phyloP scores from a whole-genome alignment of 2,888 invertebrate genomes.

The Sturmia bella region DNA sequence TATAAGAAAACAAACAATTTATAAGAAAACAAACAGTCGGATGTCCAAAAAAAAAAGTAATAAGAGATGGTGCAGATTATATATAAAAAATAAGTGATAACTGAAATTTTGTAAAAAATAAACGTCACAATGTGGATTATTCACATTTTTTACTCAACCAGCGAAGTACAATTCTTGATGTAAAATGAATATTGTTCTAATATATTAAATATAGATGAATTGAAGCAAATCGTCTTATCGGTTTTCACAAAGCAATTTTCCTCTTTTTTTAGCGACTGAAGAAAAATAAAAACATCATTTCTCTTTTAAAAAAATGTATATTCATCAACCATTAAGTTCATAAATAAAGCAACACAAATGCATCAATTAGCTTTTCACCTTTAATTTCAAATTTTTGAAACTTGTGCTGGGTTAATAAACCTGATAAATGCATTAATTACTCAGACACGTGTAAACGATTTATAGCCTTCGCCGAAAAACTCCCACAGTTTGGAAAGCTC shows the following conservation, averaged over 20 bases:
- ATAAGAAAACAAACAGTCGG: background rate
- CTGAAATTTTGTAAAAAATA: background rate
- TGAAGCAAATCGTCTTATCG: no score
- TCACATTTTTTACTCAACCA: no score
- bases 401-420: constrained; percentile 41
- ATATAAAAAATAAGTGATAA: constrained; percentile 4
- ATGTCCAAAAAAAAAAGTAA: background rate
- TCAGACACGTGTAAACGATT: constrained; percentile 61
- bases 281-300: background rate
- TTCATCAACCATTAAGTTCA: constrained; percentile 37
- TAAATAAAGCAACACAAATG: constrained; percentile 45
- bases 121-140: background rate
- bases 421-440: constrained; percentile 47
- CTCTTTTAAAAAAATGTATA: background rate
- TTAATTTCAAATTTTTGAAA: constrained; percentile 5
- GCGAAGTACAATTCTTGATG: no score
- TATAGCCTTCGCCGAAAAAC: constrained; percentile 1
- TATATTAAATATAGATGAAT: no score
- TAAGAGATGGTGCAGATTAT: background rate
- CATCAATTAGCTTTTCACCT: constrained; percentile 54
- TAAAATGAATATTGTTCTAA: no score
- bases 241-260: no score
- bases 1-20: background rate
- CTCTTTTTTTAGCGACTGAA: no score
- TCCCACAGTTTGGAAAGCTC: background rate